phyloP scores from a whole-genome alignment of 2,113 vertebrate genomes.

The Notarius quadriscutis region DNA sequence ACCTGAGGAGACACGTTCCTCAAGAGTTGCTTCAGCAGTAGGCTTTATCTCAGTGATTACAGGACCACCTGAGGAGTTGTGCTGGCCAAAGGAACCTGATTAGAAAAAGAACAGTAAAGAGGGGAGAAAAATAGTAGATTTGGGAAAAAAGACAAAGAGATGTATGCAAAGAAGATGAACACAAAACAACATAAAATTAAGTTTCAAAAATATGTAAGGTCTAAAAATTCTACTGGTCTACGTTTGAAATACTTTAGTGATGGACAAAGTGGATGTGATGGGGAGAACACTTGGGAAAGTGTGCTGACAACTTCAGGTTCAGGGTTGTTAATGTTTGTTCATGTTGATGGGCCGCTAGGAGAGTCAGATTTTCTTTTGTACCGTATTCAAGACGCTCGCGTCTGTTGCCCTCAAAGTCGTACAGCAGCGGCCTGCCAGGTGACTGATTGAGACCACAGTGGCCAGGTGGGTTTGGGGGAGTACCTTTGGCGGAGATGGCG shows the following conservation, averaged over 20 bases:
- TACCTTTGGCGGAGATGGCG: constrained; percentile 72
- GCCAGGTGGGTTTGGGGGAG: constrained; percentile 67
- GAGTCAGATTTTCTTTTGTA: constrained; percentile 65
- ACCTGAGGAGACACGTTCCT: constrained; percentile 56
- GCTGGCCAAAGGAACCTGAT: constrained; percentile 73
- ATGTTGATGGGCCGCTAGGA: constrained; percentile 55
- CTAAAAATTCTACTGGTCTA: background rate
- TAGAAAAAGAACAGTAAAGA: background rate
- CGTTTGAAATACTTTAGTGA: constrained; percentile 24
- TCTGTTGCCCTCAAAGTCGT: constrained; percentile 83
- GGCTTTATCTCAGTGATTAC: constrained; percentile 38
- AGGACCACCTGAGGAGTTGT: constrained; percentile 63
- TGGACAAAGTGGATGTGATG: constrained; percentile 35
- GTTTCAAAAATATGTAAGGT: background rate
- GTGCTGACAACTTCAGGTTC: constrained; percentile 61
- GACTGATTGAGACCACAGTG: constrained; percentile 70
- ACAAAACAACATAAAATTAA: background rate
- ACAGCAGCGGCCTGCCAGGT: constrained; percentile 75
- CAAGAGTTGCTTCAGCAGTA: constrained; percentile 19
- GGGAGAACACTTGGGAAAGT: constrained; percentile 39
- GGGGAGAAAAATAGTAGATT: background rate
- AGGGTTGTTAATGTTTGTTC: constrained; percentile 50
- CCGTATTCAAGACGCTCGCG: constrained; percentile 77
- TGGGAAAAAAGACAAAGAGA: background rate
- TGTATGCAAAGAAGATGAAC: background rate